A percentile compares a stretch with the other conserved stretches of the same genome.
Evolutionary conservation across 2,888 invertebrate species (phyloP).

Genomic region (Leptinotarsa tumamoca): DNA sequence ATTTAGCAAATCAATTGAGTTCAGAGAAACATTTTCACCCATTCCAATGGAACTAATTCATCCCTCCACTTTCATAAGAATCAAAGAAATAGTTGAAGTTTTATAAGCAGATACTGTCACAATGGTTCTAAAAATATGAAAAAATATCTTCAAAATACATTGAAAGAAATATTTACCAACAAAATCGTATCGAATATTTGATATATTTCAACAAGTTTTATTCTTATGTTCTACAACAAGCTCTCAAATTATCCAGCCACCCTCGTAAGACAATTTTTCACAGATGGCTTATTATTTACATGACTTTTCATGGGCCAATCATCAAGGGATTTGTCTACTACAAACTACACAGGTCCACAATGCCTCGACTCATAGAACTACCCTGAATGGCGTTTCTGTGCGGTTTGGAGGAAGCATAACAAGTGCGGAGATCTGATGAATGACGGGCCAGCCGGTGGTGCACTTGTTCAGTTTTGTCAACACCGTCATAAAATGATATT

Average conservation of each 20-base stretch:
- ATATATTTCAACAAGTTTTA: background rate
- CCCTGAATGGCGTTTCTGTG: constrained; percentile 34
- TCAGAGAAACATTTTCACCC: too few species aligned
- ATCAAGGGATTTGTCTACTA: constrained; percentile 31
- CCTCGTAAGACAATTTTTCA: constrained; percentile 15
- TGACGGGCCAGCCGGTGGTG: constrained; percentile 36
- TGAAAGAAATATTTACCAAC: too few species aligned
- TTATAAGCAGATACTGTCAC: too few species aligned
- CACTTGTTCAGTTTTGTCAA: constrained; percentile 38
- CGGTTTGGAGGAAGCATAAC: constrained; percentile 32
- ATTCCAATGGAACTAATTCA: too few species aligned
- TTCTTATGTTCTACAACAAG: background rate
- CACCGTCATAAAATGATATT: constrained; percentile 15
- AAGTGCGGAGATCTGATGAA: constrained; percentile 39
- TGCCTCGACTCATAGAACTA: constrained; percentile 25
- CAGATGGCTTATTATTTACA: constrained; percentile 35
- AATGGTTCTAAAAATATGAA: too few species aligned
- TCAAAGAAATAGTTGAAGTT: too few species aligned
- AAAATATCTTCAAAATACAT: too few species aligned
- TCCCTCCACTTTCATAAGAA: too few species aligned
- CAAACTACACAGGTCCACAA: constrained; percentile 28
- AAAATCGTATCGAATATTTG: background rate
- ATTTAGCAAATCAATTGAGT: too few species aligned
- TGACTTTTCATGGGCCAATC: constrained; percentile 33
- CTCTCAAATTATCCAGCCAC: constrained; percentile 3